Base-by-base conservation (phyloP, 2,888 invertebrate species). In the Ochropleura leucogaster region DNA sequence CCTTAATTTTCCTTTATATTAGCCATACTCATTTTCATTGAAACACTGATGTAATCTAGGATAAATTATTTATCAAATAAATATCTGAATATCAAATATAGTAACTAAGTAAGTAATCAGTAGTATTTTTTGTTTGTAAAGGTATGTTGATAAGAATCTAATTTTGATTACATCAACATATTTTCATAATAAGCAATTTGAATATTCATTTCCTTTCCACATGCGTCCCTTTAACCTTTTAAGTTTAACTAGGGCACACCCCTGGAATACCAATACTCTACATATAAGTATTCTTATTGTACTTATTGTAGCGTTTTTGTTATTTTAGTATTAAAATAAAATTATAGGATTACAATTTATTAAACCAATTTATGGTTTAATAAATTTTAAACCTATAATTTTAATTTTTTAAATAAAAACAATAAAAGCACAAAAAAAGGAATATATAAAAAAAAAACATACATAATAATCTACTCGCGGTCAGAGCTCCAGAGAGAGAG, bases 141-240 rank as follows among this genome's bases (percentile, higher is more conserved):
- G 12, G n/a, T 42, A 40, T 62, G 44, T n/a, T 44, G 14, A 62
- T n/a, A 18, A 30, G 7, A 44, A 62, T 44, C 44, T 14, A 62
- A 44, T 30, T 51, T 42, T 51, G 42, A 75, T 68, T 49, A 64
- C 14, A 74, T 80, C 47, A 67, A 44, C 47, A 49, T 74, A 77
- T 55, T 77, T 77, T 55, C 47, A 30, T 44, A 74, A 57, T 44
- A 57, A 30, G 30, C 49, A 42, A 16, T 42, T 72, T 79, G 49
- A 80, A 74, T 73, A 57, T 71, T 68, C 40, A 65, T 72, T 68
- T 79, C 51, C 68, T 51, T 69, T 63, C 63, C 10, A 82, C 67
- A 40, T 51, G 18, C 46, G 51, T 20, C 51, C 72, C 72, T 72
- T 68, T 71, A 40, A 44, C 42, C 18, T 55, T 69, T 80, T 55